phyloP scores from a whole-genome alignment of 2,113 vertebrate species.

The Ptychochromis oligacanthus region DNA sequence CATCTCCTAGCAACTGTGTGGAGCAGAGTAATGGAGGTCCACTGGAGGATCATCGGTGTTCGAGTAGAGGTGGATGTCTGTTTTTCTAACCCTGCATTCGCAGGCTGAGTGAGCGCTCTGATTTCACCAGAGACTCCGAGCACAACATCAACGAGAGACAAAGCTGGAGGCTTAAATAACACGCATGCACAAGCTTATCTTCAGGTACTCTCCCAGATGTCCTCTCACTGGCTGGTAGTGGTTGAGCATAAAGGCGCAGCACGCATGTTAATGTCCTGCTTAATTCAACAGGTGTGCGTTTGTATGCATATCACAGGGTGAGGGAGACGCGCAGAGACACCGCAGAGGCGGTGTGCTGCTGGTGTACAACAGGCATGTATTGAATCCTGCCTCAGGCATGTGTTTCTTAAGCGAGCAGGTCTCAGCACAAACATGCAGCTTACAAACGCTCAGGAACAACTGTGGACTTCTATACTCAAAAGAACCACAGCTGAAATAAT shows the following conservation, averaged over 20 bases:
- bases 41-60: not conserved
- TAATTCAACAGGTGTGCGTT: constrained; percentile 49
- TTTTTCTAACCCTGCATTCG: not conserved
- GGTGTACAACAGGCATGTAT: not conserved
- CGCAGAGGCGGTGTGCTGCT: not conserved
- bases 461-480: not conserved
- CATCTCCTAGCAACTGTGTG: constrained; percentile 52
- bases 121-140: not conserved
- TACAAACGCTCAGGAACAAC: not conserved
- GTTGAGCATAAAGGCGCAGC: not conserved
- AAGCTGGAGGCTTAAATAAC: not conserved
- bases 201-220: constrained; percentile 7
- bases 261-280: not conserved
- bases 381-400: not conserved
- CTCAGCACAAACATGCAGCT: not conserved
- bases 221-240: not conserved
- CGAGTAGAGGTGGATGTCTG: not conserved
- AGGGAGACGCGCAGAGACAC: not conserved
- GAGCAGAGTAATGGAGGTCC: not conserved
- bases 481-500: not conserved
- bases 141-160: not conserved
- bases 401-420: not conserved
- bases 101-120: not conserved
- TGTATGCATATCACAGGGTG: constrained; percentile 22
- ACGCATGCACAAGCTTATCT: not conserved